Base-by-base conservation (phyloP, 2,113 vertebrate genomes). In the Muntiacus muntjak region DNA sequence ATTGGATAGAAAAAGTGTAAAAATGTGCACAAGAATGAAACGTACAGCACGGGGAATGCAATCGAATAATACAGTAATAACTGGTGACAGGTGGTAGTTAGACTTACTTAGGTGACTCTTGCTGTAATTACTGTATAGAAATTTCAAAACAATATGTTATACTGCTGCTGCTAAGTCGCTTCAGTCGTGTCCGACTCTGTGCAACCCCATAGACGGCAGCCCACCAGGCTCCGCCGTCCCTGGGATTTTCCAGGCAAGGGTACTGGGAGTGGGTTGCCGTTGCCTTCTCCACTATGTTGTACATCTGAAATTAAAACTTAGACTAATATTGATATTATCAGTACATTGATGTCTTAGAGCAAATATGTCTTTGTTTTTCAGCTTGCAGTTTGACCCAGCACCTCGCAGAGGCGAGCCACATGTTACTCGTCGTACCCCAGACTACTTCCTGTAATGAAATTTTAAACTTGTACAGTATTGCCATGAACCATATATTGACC, bases 341-440 rank as follows among this genome's bases (percentile, higher is more conserved):
- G 13, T 74, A 43, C n/a, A 16, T 54, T 60, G 25, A 28, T 84
- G 23, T 86, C 12, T 58, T 90, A 4, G 47, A 58, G 50, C 58
- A 58, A 58, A 45, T 50, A 15, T 33, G 0, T 97, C 91, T 97
- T 76, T 98, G 78, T 96, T 92, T 98, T 98, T 97, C 98, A 99
- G 99, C 99, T 99, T 99, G 99, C 99, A 99, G 99, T 99, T 99
- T 78, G 99, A 99, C 94, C 99, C 99, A 1, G 99, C 99, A 0
- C 99, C 99, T 23, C 99, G 99, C 88, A 99, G 99, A 99, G 99
- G 99, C 87, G 99, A 99, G 93, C 99, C 99, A 93, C 99, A 99
- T n/a, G 99, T 99, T 89, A 99, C 99, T 93, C 99, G 99, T 96
- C 99, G 99, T 94, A 99, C 99, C 97, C 99, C 99, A 95, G 99